Evolutionary conservation across 2,888 invertebrate species (phyloP).

Genomic region (Xylocampa areola): DNA sequence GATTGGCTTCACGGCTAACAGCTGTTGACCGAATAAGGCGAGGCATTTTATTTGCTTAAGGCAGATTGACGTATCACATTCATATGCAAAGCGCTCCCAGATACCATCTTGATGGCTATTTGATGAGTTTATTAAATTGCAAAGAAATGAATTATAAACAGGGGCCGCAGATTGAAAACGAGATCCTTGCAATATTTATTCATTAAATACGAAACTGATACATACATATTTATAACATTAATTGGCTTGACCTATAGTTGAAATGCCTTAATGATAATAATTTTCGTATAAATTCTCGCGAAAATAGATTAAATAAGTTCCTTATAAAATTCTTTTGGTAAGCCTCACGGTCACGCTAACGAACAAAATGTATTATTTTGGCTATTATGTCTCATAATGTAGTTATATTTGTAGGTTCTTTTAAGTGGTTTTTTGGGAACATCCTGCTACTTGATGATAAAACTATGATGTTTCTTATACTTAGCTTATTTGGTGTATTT

Average conservation of each 20-base stretch:
- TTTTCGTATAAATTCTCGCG: conserved; percentile 2
- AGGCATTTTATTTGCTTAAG: conserved; percentile 76
- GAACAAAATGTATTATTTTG: too few relatives aligned
- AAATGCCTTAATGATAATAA: conserved; percentile 19
- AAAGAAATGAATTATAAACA: conserved; percentile 58
- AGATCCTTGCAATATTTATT: conserved; percentile 52
- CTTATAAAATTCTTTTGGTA: too few relatives aligned
- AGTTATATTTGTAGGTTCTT: too few relatives aligned
- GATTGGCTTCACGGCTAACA: conserved; percentile 69
- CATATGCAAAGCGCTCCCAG: conserved; percentile 71
- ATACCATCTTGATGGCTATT: conserved; percentile 67
- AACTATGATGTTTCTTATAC: too few relatives aligned
- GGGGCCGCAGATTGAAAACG: conserved; percentile 39
- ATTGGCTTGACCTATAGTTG: conserved; percentile 50
- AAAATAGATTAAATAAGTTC: conserved; percentile 17
- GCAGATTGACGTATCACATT: conserved; percentile 71
- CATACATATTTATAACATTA: conserved; percentile 51
- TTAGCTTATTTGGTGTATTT: too few relatives aligned
- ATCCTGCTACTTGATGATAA: too few relatives aligned
- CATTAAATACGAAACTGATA: conserved; percentile 39
- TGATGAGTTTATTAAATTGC: conserved; percentile 80
- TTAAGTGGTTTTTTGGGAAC: too few relatives aligned
- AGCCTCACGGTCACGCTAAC: too few relatives aligned
- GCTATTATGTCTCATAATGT: too few relatives aligned
- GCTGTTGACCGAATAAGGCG: conserved; percentile 68